Base-by-base conservation (phyloP, 2,113 vertebrate species). In the Cyanistes caeruleus region DNA sequence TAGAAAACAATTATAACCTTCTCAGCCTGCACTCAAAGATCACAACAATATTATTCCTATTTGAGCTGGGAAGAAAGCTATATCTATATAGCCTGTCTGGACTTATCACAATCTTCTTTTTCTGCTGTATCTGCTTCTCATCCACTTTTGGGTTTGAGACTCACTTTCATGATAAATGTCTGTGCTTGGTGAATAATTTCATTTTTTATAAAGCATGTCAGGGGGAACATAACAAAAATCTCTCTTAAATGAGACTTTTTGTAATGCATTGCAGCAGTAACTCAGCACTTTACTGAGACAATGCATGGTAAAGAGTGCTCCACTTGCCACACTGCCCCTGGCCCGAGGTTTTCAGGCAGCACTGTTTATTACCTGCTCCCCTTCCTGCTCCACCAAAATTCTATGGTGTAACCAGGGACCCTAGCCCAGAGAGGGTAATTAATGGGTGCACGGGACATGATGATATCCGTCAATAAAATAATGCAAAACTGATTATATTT, bases 291-390 rank as follows among this genome's bases (percentile, higher is more conserved):
- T 19, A 10, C 33, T 51, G 33, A 82, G 52, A 30, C 33, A 68
- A 24, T 0, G 0, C 21, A 35, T 4, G 30, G 18, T 13, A 81
- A 91, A 43, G 11, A 53, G 17, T 18, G 4, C 15, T 84, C 35
- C 74, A 15, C n/a, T 70, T 63, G 43, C 43, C 44, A 25, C 5
- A 22, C 31, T 20, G 28, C 9, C 30, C 35, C 46, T 37, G 5
- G 56, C 39, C 27, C 43, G 37, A 37, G 24, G 48, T 63, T 78
- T 91, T 77, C 55, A 69, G 64, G 9, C 15, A 80, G 37, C 41
- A 31, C 24, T 2, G 0, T 53, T 65, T 62, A 44, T 53, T 46
- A 18, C 10, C 55, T 70, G 28, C 51, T 70, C 7, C 33, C 12
- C 17, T 41, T 33, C 39, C 23, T 3, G 1, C 35, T 72, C 56